These are phyloP conservation scores for Eurystomus gularis DNA, from an alignment of 2,113 vertebrate species.

Conservation along the genomic window DNA sequence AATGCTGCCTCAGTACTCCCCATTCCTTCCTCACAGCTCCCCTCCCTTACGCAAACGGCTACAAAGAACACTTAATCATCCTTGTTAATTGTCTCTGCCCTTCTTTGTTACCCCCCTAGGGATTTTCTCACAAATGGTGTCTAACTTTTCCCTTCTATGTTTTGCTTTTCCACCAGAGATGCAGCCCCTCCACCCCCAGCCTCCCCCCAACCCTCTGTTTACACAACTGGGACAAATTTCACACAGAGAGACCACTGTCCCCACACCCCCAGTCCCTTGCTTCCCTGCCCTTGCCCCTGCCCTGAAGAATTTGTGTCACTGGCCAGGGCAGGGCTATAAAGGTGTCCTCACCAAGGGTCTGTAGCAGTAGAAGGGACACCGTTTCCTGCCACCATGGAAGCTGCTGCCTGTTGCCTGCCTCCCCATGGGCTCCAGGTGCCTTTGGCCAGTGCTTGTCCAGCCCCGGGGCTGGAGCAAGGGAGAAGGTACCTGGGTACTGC, in stretches of 20 bases:
- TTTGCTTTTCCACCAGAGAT: slow-evolving; percentile 75
- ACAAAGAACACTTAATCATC: slow-evolving; percentile 55
- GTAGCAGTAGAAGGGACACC: not conserved
- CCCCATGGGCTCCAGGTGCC: not conserved
- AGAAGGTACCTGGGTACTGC: slow-evolving; percentile 38
- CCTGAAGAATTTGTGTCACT: slow-evolving; percentile 36
- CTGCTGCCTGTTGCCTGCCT: not conserved
- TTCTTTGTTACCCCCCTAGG: slow-evolving; percentile 41
- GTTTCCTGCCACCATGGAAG: not conserved
- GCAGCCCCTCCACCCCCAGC: slow-evolving; percentile 51
- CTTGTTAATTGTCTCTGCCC: slow-evolving; percentile 40
- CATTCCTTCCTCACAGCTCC: not conserved
- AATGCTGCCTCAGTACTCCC: not conserved
- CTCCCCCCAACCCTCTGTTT: slow-evolving; percentile 72
- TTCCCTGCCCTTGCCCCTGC: not conserved
- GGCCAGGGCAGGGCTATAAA: slow-evolving; percentile 61
- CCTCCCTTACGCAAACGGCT: not conserved
- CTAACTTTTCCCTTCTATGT: slow-evolving; percentile 81
- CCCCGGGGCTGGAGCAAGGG: not conserved
- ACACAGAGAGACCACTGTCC: slow-evolving; percentile 36
- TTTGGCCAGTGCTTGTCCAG: not conserved
- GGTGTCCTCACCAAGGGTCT: not conserved
- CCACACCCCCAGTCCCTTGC: not conserved
- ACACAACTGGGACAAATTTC: slow-evolving; percentile 81
- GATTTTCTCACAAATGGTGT: slow-evolving; percentile 83